Conservation (phyloP, 2,888 invertebrate species). For the Nomada fucata region DNA sequence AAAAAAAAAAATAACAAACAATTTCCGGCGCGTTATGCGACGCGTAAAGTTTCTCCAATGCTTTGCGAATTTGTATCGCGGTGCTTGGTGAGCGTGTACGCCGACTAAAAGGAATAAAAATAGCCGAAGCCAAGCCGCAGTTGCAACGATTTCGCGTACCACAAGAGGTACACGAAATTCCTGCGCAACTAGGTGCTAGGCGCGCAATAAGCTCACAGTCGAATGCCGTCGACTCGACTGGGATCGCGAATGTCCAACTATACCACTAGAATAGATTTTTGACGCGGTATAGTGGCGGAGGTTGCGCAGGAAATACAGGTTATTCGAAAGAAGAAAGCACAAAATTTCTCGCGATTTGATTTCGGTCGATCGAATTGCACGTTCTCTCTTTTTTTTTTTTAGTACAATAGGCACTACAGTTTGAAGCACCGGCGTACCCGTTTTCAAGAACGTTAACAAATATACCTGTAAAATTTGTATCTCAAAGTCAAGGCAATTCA, state of each 20-base stretch:
- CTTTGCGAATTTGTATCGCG: neutral
- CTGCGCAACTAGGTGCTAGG: constrained; percentile 17
- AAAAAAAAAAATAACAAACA: neutral
- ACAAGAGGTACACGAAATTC: constrained; percentile 28
- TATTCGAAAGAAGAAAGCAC: neutral
- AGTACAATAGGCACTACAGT: too few species aligned
- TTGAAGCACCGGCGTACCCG: too few species aligned
- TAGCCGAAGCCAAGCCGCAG: constrained; percentile 41
- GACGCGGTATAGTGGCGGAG: constrained; percentile 29
- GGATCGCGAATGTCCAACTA: constrained; percentile 34
- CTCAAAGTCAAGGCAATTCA: too few species aligned
- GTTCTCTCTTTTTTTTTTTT: too few species aligned
- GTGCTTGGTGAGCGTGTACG: constrained; percentile 1
- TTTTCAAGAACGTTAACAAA: neutral
- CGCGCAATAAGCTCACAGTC: constrained; percentile 9
- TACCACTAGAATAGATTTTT: constrained; percentile 69
- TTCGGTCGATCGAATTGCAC: neutral
- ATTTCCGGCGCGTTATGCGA: neutral
- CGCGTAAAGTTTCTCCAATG: neutral
- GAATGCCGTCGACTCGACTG: constrained; percentile 12
- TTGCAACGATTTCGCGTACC: constrained; percentile 41
- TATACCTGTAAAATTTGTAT: neutral
- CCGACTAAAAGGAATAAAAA: constrained; percentile 46
- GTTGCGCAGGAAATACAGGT: too few species aligned
- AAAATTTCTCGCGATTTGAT: neutral